Evolutionary conservation across 2,797 vertebrate species (phyloP).

Genomic region (Rhinatrema bivittatum): DNA sequence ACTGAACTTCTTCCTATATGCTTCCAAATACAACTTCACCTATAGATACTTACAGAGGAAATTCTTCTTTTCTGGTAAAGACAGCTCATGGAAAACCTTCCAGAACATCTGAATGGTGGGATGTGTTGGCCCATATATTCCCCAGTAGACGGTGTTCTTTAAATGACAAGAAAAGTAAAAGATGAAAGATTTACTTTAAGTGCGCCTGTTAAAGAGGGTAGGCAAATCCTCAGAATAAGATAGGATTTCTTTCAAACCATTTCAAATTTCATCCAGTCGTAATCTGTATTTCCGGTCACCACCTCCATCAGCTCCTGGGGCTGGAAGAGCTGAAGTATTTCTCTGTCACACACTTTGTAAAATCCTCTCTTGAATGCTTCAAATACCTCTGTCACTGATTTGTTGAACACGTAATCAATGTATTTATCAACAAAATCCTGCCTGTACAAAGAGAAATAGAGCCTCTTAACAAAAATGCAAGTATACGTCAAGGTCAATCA

Average conservation of each 20-base stretch:
- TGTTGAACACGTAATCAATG: conserved; percentile 43
- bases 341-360: conserved; percentile 36
- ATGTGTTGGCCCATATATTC: conserved; percentile 22
- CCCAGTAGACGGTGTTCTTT: conserved; percentile 32
- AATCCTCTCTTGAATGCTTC: conserved; percentile 47
- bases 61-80: conserved; percentile 36
- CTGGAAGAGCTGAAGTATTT: conserved; percentile 34
- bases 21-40: too few relatives aligned
- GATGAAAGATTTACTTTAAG: background rate
- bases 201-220: too few relatives aligned
- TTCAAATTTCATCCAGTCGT: conserved; percentile 44
- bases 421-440: conserved; percentile 37
- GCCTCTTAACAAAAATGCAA: too few relatives aligned
- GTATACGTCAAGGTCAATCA: too few relatives aligned
- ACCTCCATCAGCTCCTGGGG: conserved; percentile 38
- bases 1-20: too few relatives aligned
- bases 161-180: background rate
- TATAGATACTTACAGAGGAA: conserved; percentile 48
- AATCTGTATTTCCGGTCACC: conserved; percentile 31
- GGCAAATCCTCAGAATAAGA: background rate
- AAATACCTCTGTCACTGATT: conserved; percentile 34
- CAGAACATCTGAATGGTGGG: conserved; percentile 49
- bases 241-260: conserved; percentile 21
- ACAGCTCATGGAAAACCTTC: conserved; percentile 42
- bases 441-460: conserved; percentile 26